phyloP scores from a whole-genome alignment of 2,888 invertebrate genomes.

The Podabrus alpinus region DNA sequence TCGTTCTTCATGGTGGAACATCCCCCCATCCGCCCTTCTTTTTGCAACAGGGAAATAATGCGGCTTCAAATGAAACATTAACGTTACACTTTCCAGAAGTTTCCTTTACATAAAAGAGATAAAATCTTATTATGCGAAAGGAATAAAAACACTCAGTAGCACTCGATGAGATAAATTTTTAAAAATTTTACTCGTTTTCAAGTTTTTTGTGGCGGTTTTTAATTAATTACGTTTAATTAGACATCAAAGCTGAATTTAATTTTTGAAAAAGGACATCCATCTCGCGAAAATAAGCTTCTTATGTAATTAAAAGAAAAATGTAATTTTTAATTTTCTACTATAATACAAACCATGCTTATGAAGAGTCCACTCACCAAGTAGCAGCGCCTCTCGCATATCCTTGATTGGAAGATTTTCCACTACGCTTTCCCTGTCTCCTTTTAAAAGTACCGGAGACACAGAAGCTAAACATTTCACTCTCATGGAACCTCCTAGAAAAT shows the following conservation, averaged over 20 bases:
- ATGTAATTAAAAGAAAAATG: neutral
- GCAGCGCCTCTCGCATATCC: conserved; percentile 65
- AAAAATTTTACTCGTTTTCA: neutral
- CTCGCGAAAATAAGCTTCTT: neutral
- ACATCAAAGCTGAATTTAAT: neutral
- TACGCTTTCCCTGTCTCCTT: conserved; percentile 63
- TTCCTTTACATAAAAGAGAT: conserved; percentile 17
- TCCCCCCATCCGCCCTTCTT: conserved; percentile 9
- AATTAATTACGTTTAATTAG: neutral
- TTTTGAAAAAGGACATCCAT: neutral
- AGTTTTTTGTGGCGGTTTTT: neutral
- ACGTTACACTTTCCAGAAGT: conserved; percentile 23
- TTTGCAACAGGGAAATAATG: conserved; percentile 14
- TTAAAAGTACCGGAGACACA: conserved; percentile 64
- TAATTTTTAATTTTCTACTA: neutral
- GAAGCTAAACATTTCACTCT: conserved; percentile 65
- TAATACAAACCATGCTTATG: conserved; percentile 25
- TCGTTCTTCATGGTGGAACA: conserved; percentile 26
- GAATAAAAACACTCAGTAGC: conserved; percentile 12
- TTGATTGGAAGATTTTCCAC: conserved; percentile 62
- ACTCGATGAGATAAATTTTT: neutral
- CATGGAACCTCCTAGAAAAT: conserved; percentile 65
- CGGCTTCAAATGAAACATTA: conserved; percentile 27
- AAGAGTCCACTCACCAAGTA: conserved; percentile 60
- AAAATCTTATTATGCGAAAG: conserved; percentile 19